Base-by-base conservation (phyloP, 2,888 invertebrate genomes). In the Cremastinae sp. region DNA sequence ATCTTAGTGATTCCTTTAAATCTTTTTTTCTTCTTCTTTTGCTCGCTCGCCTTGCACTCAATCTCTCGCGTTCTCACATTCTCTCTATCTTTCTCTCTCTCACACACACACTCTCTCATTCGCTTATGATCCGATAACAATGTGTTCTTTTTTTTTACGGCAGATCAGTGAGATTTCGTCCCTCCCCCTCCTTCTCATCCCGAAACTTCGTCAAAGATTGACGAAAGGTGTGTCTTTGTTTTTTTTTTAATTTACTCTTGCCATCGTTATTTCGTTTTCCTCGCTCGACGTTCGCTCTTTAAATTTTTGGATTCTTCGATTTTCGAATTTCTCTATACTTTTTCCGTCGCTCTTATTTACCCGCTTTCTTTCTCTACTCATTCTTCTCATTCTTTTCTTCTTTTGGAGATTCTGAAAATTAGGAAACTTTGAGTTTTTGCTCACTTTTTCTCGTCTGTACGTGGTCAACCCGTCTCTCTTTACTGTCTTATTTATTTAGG, bases 181-280 rank as follows among this genome's bases (percentile, higher is more conserved):
- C 51, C 43, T 58, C 38, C 22, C 28, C 3, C n/a, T n/a, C n/a
- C n/a, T n/a, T n/a, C n/a, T n/a, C n/a, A n/a, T n/a, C n/a, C n/a
- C n/a, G n/a, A n/a, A n/a, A n/a, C n/a, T n/a, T n/a, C n/a, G n/a
- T n/a, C n/a, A n/a, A n/a, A n/a, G n/a, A n/a, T n/a, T n/a, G n/a
- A n/a, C n/a, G n/a, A n/a, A n/a, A n/a, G n/a, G n/a, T n/a, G n/a
- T n/a, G n/a, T n/a, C n/a, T n/a, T n/a, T n/a, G n/a, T n/a, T n/a
- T n/a, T n/a, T n/a, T n/a, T n/a, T n/a, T n/a, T n/a, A n/a, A n/a
- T n/a, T n/a, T n/a, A n/a, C n/a, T n/a, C 74, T 78, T 78, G 75
- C 73, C 62, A 66, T 71, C 64, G 64, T 61, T 68, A 58, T n/a
- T n/a, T 71, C 20, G 41, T 68, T 56, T 36, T 70, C 66, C 28